Evolutionary conservation across 2,113 vertebrate genomes (phyloP).

Genomic region (Pangasianodon hypophthalmus): DNA sequence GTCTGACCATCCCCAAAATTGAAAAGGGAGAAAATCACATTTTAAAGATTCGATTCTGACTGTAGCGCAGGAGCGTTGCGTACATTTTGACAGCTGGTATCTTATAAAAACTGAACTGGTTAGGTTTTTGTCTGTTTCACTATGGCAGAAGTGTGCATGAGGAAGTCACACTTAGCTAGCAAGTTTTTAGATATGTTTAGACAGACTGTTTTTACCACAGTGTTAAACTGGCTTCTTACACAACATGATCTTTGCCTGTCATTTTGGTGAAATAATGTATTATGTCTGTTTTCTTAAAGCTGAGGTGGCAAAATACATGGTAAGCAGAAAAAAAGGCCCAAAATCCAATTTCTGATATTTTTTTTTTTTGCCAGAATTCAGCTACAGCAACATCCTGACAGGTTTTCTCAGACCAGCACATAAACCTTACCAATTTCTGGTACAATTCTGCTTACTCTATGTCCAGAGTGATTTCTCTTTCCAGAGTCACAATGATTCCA

Average conservation of each 20-base stretch:
- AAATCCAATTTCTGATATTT: too few species aligned
- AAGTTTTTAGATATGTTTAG: not conserved
- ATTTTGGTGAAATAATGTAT: not conserved
- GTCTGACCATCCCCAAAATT: too few species aligned
- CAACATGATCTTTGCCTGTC: not conserved
- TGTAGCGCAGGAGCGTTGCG: too few species aligned
- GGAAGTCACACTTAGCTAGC: not conserved
- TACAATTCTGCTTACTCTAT: too few species aligned
- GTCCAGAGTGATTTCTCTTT: not conserved
- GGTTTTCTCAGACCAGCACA: not conserved
- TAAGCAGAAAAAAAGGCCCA: too few species aligned
- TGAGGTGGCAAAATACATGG: not conserved
- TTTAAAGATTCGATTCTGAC: too few species aligned
- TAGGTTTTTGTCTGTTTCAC: not conserved
- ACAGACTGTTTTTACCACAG: not conserved
- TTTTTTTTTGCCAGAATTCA: not conserved
- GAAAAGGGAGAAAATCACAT: too few species aligned
- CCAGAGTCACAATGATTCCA: not conserved
- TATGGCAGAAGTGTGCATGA: not conserved
- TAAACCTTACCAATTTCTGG: not conserved
- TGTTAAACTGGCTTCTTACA: not conserved
- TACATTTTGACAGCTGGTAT: too few species aligned
- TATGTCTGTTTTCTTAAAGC: not conserved
- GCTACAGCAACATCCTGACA: too few species aligned
- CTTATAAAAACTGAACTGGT: too few species aligned